These are phyloP conservation scores for Platycheirus albimanus DNA, from an alignment of 2,888 invertebrate species.

Conservation along the genomic window DNA sequence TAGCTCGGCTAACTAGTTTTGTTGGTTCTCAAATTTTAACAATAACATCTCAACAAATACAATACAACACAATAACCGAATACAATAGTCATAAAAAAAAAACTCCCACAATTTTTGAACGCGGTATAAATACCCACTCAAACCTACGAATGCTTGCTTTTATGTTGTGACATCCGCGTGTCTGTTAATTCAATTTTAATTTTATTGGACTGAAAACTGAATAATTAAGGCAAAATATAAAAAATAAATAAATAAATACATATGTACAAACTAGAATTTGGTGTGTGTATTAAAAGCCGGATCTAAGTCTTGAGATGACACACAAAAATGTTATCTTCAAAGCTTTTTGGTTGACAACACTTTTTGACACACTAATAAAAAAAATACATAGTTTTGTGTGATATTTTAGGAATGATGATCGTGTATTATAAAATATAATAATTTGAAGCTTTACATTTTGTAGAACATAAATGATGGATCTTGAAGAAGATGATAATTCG, in stretches of 20 bases:
- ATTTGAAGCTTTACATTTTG: neutral
- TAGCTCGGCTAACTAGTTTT: neutral
- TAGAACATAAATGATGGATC: neutral
- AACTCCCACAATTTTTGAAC: slow-evolving; percentile 37
- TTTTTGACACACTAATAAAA: neutral
- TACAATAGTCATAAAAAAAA: slow-evolving; percentile 1
- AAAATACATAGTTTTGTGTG: neutral
- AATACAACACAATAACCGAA: slow-evolving; percentile 16
- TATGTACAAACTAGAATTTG: slow-evolving; percentile 21
- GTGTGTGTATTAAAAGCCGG: slow-evolving; percentile 58
- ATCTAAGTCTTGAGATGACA: slow-evolving; percentile 56
- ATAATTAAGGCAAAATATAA: slow-evolving; percentile 53
- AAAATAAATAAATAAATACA: neutral
- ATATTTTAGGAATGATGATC: neutral
- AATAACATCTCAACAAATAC: slow-evolving; percentile 27
- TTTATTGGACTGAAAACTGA: slow-evolving; percentile 62
- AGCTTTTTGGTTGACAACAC: slow-evolving; percentile 22
- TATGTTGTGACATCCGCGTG: slow-evolving; percentile 45
- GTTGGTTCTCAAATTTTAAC: slow-evolving; percentile 3
- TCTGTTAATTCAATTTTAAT: slow-evolving; percentile 36
- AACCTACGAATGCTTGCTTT: slow-evolving; percentile 13
- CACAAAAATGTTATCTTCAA: neutral
- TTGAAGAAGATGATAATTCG: neutral
- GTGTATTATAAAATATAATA: neutral
- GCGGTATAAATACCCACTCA: slow-evolving; percentile 25